Evolutionary conservation across 2,113 vertebrate genomes (phyloP), one percentile per base, ranked within the genome.

Genomic region (Irena cyanogastra): DNA sequence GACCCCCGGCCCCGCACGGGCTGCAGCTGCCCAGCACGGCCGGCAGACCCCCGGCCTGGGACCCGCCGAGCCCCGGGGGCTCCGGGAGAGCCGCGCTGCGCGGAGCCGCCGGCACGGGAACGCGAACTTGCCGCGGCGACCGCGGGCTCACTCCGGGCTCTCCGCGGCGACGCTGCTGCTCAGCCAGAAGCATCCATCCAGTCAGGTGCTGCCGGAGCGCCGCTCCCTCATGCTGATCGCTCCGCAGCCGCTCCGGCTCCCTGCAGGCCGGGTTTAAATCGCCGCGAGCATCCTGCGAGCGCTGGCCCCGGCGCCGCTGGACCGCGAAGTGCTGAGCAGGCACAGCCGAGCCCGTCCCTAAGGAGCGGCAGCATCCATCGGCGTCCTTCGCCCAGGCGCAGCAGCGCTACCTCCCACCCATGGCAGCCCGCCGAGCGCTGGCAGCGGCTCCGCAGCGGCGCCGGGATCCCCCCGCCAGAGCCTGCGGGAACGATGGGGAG

Each of bases 201-300:
- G 61, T 87, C 68, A 83, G 89, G 88, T 63, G 96, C 79, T 91
- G 13, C 30, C 35, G n/a, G 94, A 63, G 75, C 82, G 92, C 95
- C n/a, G 86, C 49, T 94, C 89, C 74, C 71, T 78, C 94, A 83
- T 81, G 83, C 3, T 42, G 70, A 84, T 45, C 60, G 47, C 54
- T 24, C 59, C 45, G 93, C 93, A 75, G 93, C 89, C 89, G 41
- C 90, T 47, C 74, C 7, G 91, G 5, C 88, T 89, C 42, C 72
- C 59, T 60, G 97, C 96, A 37, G 96, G 54, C 80, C 16, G 89
- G 76, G 24, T 97, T 96, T 41, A 94, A 93, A 95, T 77, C 93
- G 44, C 61, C 57, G 90, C 98, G 70, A 96, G 90, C 96, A 84
- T 60, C 74, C 97, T 87, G 96, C 97, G 81, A 78, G 95, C 81